Evolutionary conservation across 2,888 invertebrate species (phyloP), one percentile per base, ranked within the genome.

Genomic region (Magallana nippona): DNA sequence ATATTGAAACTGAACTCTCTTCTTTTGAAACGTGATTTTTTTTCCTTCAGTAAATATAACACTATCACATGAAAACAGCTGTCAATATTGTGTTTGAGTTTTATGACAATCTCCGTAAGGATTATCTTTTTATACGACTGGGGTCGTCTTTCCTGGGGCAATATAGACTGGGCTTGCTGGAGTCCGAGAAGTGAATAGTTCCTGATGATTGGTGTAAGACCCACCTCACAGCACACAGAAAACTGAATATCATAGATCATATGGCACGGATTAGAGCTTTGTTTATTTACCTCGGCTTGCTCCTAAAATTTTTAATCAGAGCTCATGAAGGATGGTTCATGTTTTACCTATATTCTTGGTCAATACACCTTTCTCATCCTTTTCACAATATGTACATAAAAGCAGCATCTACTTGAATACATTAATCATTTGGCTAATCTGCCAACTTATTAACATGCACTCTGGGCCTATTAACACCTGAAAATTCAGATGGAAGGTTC

Each of bases 21-120:
- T 71, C 32, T 22, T 15, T 71, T 71, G 27, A 32, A n/a, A 60
- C 17, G n/a, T 60, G 60, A 71, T 27, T 71, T 22, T 63, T 63
- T 63, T 63, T 27, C 19, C n/a, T 19, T 60, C 60, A 19, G n/a
- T 60, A 60, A 60, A 19, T 60, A 19, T 19, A 19, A n/a, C 60
- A 63, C 27, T 63, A 22, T 19, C 11, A 27, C 32, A 71, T 15
- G 71, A 32, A 15, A 27, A 32, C 71, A 71, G 15, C 71, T 71
- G 71, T 71, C 71, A 71, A 71, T 71, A 71, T 71, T 71, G 71
- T 71, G 71, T 27, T 71, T 32, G 22, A 3, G 71, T 13, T 71
- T 27, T 71, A 17, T 19, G 10, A 60, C n/a, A 10, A 71, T 71
- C 32, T 32, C 10, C 13, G 10, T 19, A 19, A 27, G 63, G 10